phyloP scores from a whole-genome alignment of 2,797 vertebrate species.

The Nyctalus aviator region DNA sequence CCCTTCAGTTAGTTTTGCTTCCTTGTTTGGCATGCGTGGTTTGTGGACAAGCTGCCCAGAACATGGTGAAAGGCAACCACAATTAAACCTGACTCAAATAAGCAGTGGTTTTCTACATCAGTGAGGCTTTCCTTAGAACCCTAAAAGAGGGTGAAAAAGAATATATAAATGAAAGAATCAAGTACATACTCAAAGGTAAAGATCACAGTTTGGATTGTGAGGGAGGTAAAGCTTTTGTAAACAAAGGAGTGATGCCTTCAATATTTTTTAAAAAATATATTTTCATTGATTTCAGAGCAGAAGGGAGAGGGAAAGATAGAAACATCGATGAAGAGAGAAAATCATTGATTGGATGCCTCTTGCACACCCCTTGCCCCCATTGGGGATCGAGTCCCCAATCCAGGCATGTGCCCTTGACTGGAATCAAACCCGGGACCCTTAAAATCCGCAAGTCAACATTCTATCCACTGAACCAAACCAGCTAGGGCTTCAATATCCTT shows the following conservation, averaged over 20 bases:
- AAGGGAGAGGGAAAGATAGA: too few species aligned
- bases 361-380: too few species aligned
- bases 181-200: not conserved
- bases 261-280: constrained; percentile 3
- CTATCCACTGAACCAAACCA: too few species aligned
- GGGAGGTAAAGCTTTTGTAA: not conserved
- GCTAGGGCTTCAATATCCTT: too few species aligned
- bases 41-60: constrained; percentile 33
- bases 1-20: constrained; percentile 47
- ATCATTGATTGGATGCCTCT: too few species aligned
- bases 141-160: constrained; percentile 27
- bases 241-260: not conserved
- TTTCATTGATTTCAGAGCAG: too few species aligned
- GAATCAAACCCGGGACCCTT: too few species aligned
- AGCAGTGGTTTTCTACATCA: constrained; percentile 41
- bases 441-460: too few species aligned
- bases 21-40: constrained; percentile 5
- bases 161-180: not conserved
- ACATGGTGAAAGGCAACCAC: constrained; percentile 47
- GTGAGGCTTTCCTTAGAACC: constrained; percentile 49
- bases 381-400: too few species aligned
- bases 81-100: constrained; percentile 22
- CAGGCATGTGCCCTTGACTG: too few species aligned
- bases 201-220: not conserved
- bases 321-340: too few species aligned